Evolutionary conservation across 2,113 vertebrate genomes (phyloP).

Genomic region (Carassius gibelio): DNA sequence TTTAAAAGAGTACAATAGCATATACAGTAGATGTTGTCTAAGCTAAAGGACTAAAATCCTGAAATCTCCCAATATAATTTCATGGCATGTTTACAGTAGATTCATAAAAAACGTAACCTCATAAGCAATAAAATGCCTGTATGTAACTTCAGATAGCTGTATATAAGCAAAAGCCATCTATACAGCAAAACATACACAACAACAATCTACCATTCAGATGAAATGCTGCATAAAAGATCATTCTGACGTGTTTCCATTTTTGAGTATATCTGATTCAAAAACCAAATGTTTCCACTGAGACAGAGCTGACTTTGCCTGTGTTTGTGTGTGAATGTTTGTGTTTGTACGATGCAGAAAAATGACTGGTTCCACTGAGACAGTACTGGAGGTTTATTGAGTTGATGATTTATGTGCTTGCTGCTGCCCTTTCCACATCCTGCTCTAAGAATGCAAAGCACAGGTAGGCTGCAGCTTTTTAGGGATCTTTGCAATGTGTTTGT

Average conservation of each 20-base stretch:
- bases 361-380: constrained; percentile 43
- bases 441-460: constrained; percentile 47
- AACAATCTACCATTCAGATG: neutral
- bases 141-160: neutral
- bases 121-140: too few species aligned
- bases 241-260: neutral
- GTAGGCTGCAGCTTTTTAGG: constrained; percentile 36
- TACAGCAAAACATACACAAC: neutral
- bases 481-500: neutral
- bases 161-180: neutral
- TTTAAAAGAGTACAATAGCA: neutral
- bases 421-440: constrained; percentile 26
- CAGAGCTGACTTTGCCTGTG: constrained; percentile 15
- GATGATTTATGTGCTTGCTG: constrained; percentile 51
- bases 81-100: neutral
- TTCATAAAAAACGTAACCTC: neutral
- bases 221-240: neutral
- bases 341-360: constrained; percentile 25
- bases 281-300: neutral
- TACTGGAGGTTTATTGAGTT: constrained; percentile 34
- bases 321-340: constrained; percentile 28
- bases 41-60: neutral
- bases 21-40: too few species aligned
- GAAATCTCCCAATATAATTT: neutral
- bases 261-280: constrained; percentile 1